A percentile compares a stretch with the other conserved stretches of the same genome.
phyloP scores from a whole-genome alignment of 2,797 vertebrate genomes.

The Ceryle rudis region DNA sequence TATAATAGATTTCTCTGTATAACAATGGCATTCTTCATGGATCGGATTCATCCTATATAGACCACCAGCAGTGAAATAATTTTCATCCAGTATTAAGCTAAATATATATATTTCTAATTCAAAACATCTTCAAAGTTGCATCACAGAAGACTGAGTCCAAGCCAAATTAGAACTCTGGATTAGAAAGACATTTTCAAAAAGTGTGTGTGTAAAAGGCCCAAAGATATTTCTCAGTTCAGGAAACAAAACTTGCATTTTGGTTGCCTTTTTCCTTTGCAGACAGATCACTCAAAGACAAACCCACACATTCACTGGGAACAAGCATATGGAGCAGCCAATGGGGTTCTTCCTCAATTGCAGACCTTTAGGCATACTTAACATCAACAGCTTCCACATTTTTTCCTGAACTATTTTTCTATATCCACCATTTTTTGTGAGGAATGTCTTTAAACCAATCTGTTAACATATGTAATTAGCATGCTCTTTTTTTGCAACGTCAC shows the following conservation, averaged over 20 bases:
- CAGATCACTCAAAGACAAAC: background rate
- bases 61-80: background rate
- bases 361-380: background rate
- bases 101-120: background rate
- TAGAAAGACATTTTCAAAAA: conserved; percentile 16
- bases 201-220: background rate
- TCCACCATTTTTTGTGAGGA: background rate
- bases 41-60: background rate
- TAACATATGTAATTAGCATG: background rate
- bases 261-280: background rate
- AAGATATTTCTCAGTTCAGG: background rate
- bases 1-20: background rate
- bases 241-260: background rate
- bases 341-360: background rate
- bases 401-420: background rate
- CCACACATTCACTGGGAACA: background rate
- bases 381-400: background rate
- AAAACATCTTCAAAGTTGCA: conserved; percentile 8
- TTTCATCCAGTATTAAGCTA: background rate
- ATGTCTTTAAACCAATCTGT: background rate
- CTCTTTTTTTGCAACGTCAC: background rate
- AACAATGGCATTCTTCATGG: background rate
- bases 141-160: background rate
- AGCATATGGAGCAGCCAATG: background rate
- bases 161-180: background rate